A percentile compares a stretch with the other conserved stretches of the same genome.
These are phyloP conservation scores for Rhyzopertha dominica DNA, from an alignment of 1,140 invertebrate species.

Conservation along the genomic window DNA sequence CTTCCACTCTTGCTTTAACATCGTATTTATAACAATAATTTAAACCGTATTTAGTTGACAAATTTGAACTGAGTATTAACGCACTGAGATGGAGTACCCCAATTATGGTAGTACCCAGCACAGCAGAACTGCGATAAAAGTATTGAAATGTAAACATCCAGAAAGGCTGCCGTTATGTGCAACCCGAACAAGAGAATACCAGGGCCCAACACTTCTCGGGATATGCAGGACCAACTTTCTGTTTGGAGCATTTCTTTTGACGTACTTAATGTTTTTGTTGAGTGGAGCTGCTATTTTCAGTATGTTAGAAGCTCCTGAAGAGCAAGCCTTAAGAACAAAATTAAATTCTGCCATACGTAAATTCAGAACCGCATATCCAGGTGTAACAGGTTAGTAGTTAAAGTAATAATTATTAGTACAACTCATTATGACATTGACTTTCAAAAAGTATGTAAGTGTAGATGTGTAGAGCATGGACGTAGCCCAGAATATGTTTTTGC, in stretches of 20 bases:
- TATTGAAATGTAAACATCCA: background rate
- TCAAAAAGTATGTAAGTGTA: background rate
- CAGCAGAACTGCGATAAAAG: too few relatives aligned
- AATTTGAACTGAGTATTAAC: too few relatives aligned
- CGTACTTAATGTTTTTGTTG: conserved; percentile 67
- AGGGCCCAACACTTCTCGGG: conserved; percentile 17
- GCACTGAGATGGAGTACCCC: too few relatives aligned
- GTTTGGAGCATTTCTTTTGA: conserved; percentile 53
- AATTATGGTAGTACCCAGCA: too few relatives aligned
- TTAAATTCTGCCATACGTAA: conserved; percentile 51
- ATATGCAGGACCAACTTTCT: conserved; percentile 42
- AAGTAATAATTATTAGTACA: background rate
- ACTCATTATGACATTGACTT: background rate
- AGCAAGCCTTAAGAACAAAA: conserved; percentile 52
- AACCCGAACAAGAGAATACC: conserved; percentile 6
- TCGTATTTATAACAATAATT: too few relatives aligned
- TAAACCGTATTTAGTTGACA: too few relatives aligned
- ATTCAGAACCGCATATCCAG: conserved; percentile 54
- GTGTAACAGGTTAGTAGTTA: conserved; percentile 49
- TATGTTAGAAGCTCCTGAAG: conserved; percentile 64
- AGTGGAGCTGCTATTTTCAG: conserved; percentile 73
- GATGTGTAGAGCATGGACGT: background rate
- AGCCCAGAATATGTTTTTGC: background rate
- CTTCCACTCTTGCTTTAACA: too few relatives aligned
- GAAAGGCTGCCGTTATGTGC: conserved; percentile 5